A percentile compares a stretch with the other conserved stretches of the same genome.
phyloP scores from a whole-genome alignment of 2,888 invertebrate genomes.

The Acanthosoma haemorrhoidale region DNA sequence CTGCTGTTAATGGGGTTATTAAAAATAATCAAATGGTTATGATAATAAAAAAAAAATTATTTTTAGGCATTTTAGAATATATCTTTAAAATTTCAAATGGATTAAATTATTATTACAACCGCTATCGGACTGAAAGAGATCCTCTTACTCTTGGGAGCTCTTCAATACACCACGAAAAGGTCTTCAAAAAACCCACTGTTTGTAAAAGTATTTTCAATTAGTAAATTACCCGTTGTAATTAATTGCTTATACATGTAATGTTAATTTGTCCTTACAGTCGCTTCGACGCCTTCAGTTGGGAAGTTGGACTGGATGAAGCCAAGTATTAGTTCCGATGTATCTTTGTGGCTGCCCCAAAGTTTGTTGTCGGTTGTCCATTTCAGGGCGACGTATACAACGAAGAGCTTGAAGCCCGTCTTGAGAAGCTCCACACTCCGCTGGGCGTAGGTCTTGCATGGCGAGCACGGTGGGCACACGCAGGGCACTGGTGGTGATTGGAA shows the following conservation, averaged over 20 bases:
- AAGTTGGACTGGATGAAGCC: background rate
- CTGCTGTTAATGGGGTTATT: no score
- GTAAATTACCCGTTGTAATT: background rate
- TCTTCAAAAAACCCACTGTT: no score
- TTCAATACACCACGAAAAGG: no score
- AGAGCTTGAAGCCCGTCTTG: background rate
- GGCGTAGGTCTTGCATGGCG: background rate
- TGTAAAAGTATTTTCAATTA: no score
- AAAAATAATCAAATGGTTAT: no score
- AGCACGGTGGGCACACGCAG: slow-evolving; percentile 18
- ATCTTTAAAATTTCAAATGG: no score
- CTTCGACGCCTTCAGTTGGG: background rate
- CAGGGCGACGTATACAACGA: background rate
- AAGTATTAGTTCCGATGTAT: slow-evolving; percentile 7
- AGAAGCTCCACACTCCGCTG: background rate
- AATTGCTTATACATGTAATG: background rate
- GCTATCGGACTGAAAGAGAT: no score
- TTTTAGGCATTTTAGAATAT: no score
- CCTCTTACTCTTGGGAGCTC: no score
- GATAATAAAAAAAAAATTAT: no score
- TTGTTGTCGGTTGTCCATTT: slow-evolving; percentile 15
- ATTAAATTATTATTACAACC: no score
- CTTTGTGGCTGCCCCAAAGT: slow-evolving; percentile 5
- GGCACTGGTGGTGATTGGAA: slow-evolving; percentile 13
- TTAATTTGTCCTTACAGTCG: background rate